phyloP scores from a whole-genome alignment of 2,113 vertebrate genomes.

The Hippocampus comes region DNA sequence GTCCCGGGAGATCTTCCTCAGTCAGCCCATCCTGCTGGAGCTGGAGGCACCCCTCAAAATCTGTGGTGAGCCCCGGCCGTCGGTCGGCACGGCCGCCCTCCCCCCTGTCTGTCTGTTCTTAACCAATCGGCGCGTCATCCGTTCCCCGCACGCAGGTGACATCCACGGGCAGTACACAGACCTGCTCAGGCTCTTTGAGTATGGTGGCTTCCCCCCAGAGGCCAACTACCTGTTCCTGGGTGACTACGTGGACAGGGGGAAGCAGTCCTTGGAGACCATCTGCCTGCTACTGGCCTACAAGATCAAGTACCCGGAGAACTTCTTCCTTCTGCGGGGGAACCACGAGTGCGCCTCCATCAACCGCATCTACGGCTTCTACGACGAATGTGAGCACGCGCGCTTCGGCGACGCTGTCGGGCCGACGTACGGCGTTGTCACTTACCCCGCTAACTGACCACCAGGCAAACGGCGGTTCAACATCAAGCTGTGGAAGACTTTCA shows the following conservation, averaged over 20 bases:
- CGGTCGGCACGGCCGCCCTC: too few relatives aligned
- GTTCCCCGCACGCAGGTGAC: constrained; percentile 46
- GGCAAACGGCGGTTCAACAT: constrained; percentile 96
- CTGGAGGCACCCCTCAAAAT: constrained; percentile 94
- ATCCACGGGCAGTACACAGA: constrained; percentile 74
- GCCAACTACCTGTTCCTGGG: constrained; percentile 95
- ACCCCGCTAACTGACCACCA: constrained; percentile 31
- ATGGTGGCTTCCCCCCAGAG: constrained; percentile 93
- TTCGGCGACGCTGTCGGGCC: not conserved
- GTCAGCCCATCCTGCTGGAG: constrained; percentile 93
- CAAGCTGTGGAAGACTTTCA: constrained; percentile 96
- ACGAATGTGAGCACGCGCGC: constrained; percentile 83
- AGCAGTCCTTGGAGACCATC: constrained; percentile 95
- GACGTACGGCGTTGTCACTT: not conserved
- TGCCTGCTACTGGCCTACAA: constrained; percentile 93
- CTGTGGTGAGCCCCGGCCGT: constrained; percentile 75
- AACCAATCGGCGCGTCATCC: not conserved
- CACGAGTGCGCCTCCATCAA: constrained; percentile 96
- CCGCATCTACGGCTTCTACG: constrained; percentile 96
- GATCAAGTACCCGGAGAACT: constrained; percentile 96
- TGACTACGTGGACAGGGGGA: constrained; percentile 95
- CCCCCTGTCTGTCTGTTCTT: too few relatives aligned
- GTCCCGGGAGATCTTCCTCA: constrained; percentile 94
- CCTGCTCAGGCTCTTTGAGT: constrained; percentile 90
- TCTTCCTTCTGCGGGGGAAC: constrained; percentile 92